These are phyloP conservation scores for Danio aesculapii DNA, from an alignment of 2,797 vertebrate genomes.

Conservation along the genomic window DNA sequence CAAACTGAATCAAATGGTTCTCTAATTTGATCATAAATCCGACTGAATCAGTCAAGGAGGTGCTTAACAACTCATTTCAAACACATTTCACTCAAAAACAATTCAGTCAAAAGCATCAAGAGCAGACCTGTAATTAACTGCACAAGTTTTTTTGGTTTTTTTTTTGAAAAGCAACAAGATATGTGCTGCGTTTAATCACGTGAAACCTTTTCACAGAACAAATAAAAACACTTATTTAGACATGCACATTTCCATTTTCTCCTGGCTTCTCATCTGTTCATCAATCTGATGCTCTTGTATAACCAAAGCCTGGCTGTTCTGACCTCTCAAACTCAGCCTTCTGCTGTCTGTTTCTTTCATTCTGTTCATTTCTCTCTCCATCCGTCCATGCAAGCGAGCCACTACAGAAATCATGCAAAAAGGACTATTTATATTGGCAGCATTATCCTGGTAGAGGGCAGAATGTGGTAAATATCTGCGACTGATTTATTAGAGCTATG, in stretches of 20 bases:
- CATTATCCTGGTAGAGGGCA: neutral
- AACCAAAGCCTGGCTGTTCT: slow-evolving; percentile 31
- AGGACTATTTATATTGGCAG: neutral
- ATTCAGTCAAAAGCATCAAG: too few relatives aligned
- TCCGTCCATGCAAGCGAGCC: neutral
- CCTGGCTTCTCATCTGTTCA: slow-evolving; percentile 8
- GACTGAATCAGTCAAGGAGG: too few relatives aligned
- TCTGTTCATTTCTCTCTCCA: slow-evolving; percentile 6
- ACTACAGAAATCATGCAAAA: slow-evolving; percentile 3
- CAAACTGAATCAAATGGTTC: too few relatives aligned
- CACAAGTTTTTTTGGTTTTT: too few relatives aligned
- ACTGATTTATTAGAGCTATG: slow-evolving; percentile 14
- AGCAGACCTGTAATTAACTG: too few relatives aligned
- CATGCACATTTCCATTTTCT: neutral
- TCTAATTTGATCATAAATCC: too few relatives aligned
- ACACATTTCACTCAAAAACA: too few relatives aligned
- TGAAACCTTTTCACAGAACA: neutral
- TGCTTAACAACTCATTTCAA: too few relatives aligned
- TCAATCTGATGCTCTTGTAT: slow-evolving; percentile 4
- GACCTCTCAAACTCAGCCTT: slow-evolving; percentile 28
- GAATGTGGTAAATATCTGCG: neutral
- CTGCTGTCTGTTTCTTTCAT: slow-evolving; percentile 11
- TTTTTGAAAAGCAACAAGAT: neutral
- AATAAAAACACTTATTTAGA: neutral
- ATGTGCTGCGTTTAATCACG: neutral